Base-by-base conservation (phyloP, 2,113 vertebrate genomes). In the Malurus alboscapulatus region DNA sequence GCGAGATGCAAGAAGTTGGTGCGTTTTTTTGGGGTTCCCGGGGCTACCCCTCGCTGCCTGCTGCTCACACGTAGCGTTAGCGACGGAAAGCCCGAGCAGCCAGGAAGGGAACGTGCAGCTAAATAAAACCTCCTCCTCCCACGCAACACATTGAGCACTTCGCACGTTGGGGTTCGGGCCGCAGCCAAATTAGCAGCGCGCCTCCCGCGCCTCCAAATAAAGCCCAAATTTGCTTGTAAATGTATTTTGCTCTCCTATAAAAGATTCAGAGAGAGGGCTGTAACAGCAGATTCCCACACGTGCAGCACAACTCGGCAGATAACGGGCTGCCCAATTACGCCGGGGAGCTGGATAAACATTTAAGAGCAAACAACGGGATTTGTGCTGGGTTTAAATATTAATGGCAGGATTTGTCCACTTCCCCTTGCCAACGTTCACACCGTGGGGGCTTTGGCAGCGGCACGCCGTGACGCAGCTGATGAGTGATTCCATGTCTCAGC, bases 341-440 rank as follows among this genome's bases (percentile, higher is more conserved):
- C 2, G 24, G 62, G 87, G 92, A 96, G 88, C 79, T 90, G 58
- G 83, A 94, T 94, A 91, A 95, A 97, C 83, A 94, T 94, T 94
- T 94, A 90, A 95, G 89, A 96, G 89, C 93, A 95, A 96, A 97
- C 89, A 97, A 93, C 17, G 3, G 92, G 94, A 96, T 96, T 93
- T 96, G 84, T 86, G 88, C 50, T 2, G 63, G 72, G 93, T 91
- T 97, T 92, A 95, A 94, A 96, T 96, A 97, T 95, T 96, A 90
- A 94, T 95, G 93, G 85, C 80, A 89, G 78, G 84, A 95, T 94
- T 93, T 94, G 82, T 92, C 91, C 94, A 90, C 81, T 84, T 93
- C 93, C 87, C 95, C 63, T 79, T 94, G 93, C 94, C 94, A 95
- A 54, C 1, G n/a, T 77, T 93, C 83, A 83, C 92, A 76, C 86